phyloP scores from a whole-genome alignment of 2,888 invertebrate genomes.

The Hypena proboscidalis region DNA sequence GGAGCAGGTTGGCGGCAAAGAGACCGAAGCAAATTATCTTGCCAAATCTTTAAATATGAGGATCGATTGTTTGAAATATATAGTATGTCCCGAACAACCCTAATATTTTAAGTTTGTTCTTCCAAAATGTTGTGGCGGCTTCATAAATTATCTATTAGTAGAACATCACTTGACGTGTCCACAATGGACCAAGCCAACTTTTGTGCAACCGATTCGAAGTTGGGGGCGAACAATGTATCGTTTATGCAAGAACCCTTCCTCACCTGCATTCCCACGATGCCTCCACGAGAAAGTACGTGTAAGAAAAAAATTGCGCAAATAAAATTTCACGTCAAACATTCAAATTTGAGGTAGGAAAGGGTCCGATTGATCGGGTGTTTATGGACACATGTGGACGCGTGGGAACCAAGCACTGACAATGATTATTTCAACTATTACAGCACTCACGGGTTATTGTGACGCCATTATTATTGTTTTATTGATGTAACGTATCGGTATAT shows the following conservation, averaged over 20 bases:
- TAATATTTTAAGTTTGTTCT: conserved; percentile 73
- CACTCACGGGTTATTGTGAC: conserved; percentile 16
- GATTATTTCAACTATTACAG: conserved; percentile 43
- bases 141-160: conserved; percentile 83
- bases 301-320: conserved; percentile 78
- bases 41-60: conserved; percentile 64
- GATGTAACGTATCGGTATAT: neutral
- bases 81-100: conserved; percentile 70
- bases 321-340: conserved; percentile 77
- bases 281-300: conserved; percentile 72
- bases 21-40: conserved; percentile 65
- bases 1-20: conserved; percentile 48
- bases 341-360: conserved; percentile 69
- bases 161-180: conserved; percentile 79
- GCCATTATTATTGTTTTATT: conserved; percentile 6
- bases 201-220: conserved; percentile 76
- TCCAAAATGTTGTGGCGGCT: conserved; percentile 63
- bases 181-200: conserved; percentile 78
- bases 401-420: conserved; percentile 62
- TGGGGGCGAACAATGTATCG: conserved; percentile 61
- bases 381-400: conserved; percentile 64
- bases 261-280: conserved; percentile 84
- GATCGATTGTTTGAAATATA: conserved; percentile 57
- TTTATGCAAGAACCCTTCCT: conserved; percentile 71
- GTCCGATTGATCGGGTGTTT: conserved; percentile 62